phyloP scores from a whole-genome alignment of 2,797 vertebrate species.

The Labeo calbasu region DNA sequence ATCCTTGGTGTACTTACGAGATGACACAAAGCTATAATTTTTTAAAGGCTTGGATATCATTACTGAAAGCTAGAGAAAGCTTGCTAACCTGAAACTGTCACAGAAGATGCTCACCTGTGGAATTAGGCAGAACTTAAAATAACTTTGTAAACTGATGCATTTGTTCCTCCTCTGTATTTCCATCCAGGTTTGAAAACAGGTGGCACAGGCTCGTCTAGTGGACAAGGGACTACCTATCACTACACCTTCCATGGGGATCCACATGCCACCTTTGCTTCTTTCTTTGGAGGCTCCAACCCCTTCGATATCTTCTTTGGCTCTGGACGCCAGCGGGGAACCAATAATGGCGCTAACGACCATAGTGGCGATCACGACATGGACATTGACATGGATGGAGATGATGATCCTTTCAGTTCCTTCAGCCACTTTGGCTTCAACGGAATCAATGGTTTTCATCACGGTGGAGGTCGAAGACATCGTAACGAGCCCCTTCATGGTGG shows the following conservation, averaged over 20 bases:
- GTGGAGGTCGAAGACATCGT: constrained; percentile 73
- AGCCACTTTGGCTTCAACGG: constrained; percentile 89
- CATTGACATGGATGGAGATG: constrained; percentile 85
- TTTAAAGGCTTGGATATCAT: neutral
- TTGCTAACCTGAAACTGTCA: constrained; percentile 6
- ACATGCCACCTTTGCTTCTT: constrained; percentile 96
- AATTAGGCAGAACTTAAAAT: constrained; percentile 3
- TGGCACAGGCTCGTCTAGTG: constrained; percentile 87
- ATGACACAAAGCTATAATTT: neutral
- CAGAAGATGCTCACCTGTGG: neutral
- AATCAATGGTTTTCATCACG: constrained; percentile 85
- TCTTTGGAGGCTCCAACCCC: constrained; percentile 97
- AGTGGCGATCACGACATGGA: constrained; percentile 76
- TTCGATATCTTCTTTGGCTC: constrained; percentile 97
- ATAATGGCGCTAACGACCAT: constrained; percentile 87
- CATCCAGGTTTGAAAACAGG: constrained; percentile 92
- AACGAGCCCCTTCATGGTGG: constrained; percentile 80
- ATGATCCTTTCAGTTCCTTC: constrained; percentile 88
- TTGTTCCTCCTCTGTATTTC: constrained; percentile 47
- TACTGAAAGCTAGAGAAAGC: neutral
- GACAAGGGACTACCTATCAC: constrained; percentile 89
- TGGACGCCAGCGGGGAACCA: constrained; percentile 82
- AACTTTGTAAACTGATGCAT: neutral
- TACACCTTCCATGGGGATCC: constrained; percentile 99
- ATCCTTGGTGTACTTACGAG: neutral